A percentile compares a stretch with the other conserved stretches of the same genome.
Evolutionary conservation across 2,113 vertebrate genomes (phyloP).

Genomic region (Pelecanoides urinatrix): DNA sequence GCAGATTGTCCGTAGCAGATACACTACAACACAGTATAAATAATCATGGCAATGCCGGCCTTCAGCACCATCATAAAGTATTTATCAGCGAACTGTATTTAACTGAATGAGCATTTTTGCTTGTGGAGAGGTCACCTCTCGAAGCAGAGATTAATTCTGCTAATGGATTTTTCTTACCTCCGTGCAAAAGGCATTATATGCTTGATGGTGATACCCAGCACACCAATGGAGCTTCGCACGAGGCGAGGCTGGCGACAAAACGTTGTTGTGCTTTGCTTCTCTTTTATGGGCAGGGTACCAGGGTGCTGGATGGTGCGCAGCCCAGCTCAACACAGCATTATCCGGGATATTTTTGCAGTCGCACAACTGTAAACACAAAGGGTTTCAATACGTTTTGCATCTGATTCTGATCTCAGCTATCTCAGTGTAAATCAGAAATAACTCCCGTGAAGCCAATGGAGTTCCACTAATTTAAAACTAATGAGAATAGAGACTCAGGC

Average conservation of each 20-base stretch:
- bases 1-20: background rate
- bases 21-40: background rate
- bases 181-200: background rate
- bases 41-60: background rate
- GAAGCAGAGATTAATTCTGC: slow-evolving; percentile 38
- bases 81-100: background rate
- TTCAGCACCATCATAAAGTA: background rate
- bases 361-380: background rate
- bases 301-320: background rate
- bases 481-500: accelerated
- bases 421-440: background rate
- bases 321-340: background rate
- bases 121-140: background rate
- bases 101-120: background rate
- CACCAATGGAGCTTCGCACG: background rate
- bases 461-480: slow-evolving; percentile 1
- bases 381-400: background rate
- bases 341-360: accelerated
- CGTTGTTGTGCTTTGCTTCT: background rate
- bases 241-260: background rate
- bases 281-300: background rate
- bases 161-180: slow-evolving; percentile 57
- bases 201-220: background rate
- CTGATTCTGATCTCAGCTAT: background rate
- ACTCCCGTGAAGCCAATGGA: background rate